Evolutionary conservation across 2,888 invertebrate genomes (phyloP), one percentile per base, ranked within the genome.

Genomic region (Agrochola macilenta): DNA sequence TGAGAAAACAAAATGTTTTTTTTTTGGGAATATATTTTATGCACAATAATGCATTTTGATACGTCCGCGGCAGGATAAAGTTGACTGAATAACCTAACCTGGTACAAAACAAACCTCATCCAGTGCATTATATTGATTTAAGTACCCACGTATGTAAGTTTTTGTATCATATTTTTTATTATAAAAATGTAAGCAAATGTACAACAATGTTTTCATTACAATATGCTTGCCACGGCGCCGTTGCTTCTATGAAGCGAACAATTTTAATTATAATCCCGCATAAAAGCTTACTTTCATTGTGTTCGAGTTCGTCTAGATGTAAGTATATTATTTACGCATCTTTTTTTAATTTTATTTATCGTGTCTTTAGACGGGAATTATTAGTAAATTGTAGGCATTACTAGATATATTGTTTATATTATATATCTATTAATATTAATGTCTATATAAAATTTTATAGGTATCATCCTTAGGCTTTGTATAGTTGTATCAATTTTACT

Each of bases 31-130:
- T 91, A 91, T 92, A 91, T 92, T 94, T 92, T 93, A 93, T 94
- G 94, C 95, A 95, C 94, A 94, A 95, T 89, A 92, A 92, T 92
- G 94, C 93, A 95, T 95, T 95, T 95, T 87, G 86, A 92, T 89
- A 92, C 92, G 94, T 93, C 94, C 93, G 91, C 87, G 85, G 83
- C 85, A 83, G 88, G 90, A 89, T 86, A 90, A 87, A 87, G 83
- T 88, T 91, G 95, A 95, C 94, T 95, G 93, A 94, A 84, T 89
- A 90, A 87, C 89, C 86, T 89, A 90, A 87, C 89, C 94, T 92
- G 95, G 95, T 95, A 96, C 95, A 95, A 95, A 95, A 92, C 91
- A 93, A 95, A 93, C 93, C 94, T 95, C 95, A 94, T 91, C 89
- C 95, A 94, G 95, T 95, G 95, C 95, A 95, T 95, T 95, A 94